Evolutionary conservation across 2,797 vertebrate species (phyloP), one percentile per base, ranked within the genome.

Genomic region (Gymnocypris eckloni): DNA sequence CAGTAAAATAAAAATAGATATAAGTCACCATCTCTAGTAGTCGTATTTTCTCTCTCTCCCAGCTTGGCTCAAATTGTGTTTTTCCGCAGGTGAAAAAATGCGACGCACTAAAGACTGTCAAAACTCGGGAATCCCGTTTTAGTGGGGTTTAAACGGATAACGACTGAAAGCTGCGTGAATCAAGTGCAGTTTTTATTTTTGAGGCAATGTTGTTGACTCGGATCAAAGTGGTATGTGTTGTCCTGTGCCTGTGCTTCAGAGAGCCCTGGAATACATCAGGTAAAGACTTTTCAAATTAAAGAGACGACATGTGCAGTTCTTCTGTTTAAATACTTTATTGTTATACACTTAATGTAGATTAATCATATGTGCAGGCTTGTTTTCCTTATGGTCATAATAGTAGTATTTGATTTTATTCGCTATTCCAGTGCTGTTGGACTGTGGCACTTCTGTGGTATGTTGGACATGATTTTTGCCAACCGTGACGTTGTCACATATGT

Each of bases 41-140:
- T 11, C 22, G 10, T 18, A 61, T 6, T 25, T 7, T 11, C 22
- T 59, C 6, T 69, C 41, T 28, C 45, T 75, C 1, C 28, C 22
- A 39, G 28, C 18, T 69, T 85, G 86, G 88, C 69, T 50, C n/a
- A 22, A 76, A 83, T 10, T 7, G 12, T 20, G 2, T 43, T 89
- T 89, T 95, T 94, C 93, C 94, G 89, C 89, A 90, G 67, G 28
- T 87, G 91, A 86, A 95, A 93, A 91, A 91, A 94, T 90, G 78
- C 70, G 48, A 0, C 89, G 90, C 82, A 92, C 5, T 41, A 64
- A 18, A 39, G n/a, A 48, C 16, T 25, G 15, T 71, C 70, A 16
- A 45, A 43, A 25, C 61, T 70, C 39, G 25, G 71, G 59, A 39
- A 70, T 41, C 4, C 28, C 7, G 56, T 37, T 48, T 28, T 20